phyloP scores from a whole-genome alignment of 1,140 invertebrate genomes.

The Tribolium castaneum region DNA sequence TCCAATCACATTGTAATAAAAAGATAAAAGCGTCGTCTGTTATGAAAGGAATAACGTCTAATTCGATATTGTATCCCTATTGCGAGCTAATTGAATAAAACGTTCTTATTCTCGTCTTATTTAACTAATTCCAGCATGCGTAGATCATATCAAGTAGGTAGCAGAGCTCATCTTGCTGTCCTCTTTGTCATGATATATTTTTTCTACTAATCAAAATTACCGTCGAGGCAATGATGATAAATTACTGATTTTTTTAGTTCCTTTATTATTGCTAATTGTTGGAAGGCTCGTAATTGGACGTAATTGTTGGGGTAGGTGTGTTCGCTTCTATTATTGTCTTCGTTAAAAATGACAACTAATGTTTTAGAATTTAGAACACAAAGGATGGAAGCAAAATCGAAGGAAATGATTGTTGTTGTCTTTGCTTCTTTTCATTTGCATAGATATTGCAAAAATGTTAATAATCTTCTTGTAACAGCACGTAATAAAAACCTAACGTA shows the following conservation, averaged over 20 bases:
- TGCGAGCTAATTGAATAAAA: constrained; percentile 39
- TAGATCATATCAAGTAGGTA: not conserved
- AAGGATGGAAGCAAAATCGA: no score
- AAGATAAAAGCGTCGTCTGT: not conserved
- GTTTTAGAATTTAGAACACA: no score
- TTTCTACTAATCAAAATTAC: not conserved
- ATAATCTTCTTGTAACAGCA: no score
- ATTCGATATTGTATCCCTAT: constrained; percentile 38
- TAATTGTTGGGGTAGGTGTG: not conserved
- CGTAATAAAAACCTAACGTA: no score
- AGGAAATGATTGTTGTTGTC: no score
- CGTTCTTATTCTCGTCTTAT: constrained; percentile 29
- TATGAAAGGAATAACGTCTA: constrained; percentile 9
- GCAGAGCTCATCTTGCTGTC: not conserved
- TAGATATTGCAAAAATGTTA: no score
- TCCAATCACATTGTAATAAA: not conserved
- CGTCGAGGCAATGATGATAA: not conserved
- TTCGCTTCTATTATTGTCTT: not conserved
- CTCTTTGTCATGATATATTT: not conserved
- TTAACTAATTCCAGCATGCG: constrained; percentile 17
- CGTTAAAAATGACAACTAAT: not conserved
- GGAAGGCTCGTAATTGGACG: not conserved
- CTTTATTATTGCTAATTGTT: not conserved
- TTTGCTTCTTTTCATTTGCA: no score
- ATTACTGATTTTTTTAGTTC: not conserved